Conservation (phyloP, 2,113 vertebrate genomes). For the Manacus vitellinus region DNA sequence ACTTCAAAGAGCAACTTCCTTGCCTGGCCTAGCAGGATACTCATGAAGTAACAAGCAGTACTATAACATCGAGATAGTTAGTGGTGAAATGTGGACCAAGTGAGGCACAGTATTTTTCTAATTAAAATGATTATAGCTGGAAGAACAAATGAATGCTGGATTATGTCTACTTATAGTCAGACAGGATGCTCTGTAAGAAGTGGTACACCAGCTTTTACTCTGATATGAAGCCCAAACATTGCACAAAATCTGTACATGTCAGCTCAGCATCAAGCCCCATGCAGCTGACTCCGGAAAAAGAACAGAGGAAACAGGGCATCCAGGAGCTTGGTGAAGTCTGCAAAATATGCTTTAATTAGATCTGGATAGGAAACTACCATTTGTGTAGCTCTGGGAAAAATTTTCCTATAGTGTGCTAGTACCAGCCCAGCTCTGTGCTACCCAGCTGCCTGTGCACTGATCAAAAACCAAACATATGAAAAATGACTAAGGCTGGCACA, state of each 20-base stretch:
- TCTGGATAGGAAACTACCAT: background rate
- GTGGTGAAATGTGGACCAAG: rapidly evolving
- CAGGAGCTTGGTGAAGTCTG: background rate
- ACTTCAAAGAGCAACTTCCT: background rate
- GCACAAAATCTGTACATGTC: background rate
- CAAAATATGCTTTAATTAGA: rapidly evolving
- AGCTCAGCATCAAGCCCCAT: rapidly evolving
- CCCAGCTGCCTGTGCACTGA: background rate
- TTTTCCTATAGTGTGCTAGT: background rate
- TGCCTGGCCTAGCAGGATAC: background rate
- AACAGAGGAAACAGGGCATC: background rate
- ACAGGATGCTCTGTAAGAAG: background rate
- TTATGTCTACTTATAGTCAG: background rate
- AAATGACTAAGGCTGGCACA: rapidly evolving
- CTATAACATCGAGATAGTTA: background rate
- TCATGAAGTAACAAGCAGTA: background rate
- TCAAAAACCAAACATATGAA: background rate
- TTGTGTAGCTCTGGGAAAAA: background rate
- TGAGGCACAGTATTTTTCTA: background rate
- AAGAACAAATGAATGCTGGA: background rate
- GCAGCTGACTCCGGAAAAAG: background rate
- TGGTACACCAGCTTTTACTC: background rate
- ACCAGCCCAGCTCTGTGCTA: background rate
- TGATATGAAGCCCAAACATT: background rate
- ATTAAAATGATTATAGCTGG: background rate